Conservation (phyloP, 2,797 vertebrate species). For the Sternarchorhynchus goeldii region DNA sequence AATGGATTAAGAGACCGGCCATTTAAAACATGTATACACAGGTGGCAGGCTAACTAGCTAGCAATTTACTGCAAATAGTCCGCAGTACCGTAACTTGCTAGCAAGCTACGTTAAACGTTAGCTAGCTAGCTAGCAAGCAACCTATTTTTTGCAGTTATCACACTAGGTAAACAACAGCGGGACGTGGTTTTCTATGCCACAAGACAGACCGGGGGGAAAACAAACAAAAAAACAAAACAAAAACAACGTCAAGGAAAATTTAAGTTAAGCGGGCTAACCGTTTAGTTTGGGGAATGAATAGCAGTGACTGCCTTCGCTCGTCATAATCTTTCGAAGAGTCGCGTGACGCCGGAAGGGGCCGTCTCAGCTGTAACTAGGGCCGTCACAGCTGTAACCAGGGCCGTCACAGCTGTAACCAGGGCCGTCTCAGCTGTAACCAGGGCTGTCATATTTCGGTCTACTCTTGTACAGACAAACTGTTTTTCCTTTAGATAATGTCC, state of each 20-base stretch:
- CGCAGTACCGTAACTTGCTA: background rate
- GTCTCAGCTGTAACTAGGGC: no score
- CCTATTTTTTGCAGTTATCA: no score
- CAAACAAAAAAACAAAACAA: background rate
- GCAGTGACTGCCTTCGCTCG: background rate
- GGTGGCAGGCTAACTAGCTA: background rate
- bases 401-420: no score
- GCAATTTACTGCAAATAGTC: background rate
- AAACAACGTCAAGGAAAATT: background rate
- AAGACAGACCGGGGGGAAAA: background rate
- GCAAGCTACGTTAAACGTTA: slow-evolving; percentile 4
- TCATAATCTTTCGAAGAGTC: no score
- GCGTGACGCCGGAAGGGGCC: no score
- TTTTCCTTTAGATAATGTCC: no score
- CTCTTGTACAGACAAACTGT: no score
- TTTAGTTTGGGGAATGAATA: background rate
- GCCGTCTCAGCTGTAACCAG: no score
- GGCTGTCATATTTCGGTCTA: no score
- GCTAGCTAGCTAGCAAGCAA: background rate
- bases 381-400: no score
- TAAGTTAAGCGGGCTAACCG: slow-evolving; percentile 8
- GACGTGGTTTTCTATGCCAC: no score
- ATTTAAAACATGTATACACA: background rate
- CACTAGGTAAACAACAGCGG: background rate
- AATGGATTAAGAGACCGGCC: no score